A percentile compares a stretch with the other conserved stretches of the same genome.
Conservation (phyloP, 1,140 invertebrate genomes). For the Pygmarrhopalites habei region DNA sequence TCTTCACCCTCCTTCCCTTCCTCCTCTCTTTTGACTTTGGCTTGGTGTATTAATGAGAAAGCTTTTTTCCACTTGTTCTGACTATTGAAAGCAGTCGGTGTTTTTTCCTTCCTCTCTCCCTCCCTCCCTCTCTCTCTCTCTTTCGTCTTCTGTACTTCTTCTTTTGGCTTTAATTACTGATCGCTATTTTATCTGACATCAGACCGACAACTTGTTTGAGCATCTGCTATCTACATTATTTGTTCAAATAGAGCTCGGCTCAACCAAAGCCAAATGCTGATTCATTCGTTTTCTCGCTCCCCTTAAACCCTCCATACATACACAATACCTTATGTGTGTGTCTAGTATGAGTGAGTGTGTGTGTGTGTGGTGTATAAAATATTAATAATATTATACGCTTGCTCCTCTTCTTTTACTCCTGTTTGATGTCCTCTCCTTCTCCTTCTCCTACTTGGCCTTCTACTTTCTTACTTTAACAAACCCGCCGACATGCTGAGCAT, state of each 20-base stretch:
- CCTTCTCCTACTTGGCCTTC: slow-evolving; percentile 17
- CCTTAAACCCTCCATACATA: too few species aligned
- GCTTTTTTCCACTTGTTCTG: slow-evolving; percentile 7
- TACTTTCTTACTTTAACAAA: slow-evolving; percentile 14
- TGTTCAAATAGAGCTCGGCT: slow-evolving; percentile 26
- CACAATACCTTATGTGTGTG: neutral
- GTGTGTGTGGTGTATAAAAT: neutral
- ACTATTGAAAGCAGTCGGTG: slow-evolving; percentile 10
- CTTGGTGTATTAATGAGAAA: slow-evolving; percentile 12
- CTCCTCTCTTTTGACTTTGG: too few species aligned
- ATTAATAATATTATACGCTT: too few species aligned
- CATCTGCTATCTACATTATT: slow-evolving; percentile 32
- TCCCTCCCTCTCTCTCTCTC: neutral
- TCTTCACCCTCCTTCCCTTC: too few species aligned
- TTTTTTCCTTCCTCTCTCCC: neutral
- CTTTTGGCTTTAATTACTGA: slow-evolving; percentile 26
- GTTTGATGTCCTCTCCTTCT: slow-evolving; percentile 15
- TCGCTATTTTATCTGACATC: slow-evolving; percentile 28
- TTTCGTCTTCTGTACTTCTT: neutral
- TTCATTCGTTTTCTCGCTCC: slow-evolving; percentile 17
- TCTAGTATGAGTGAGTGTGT: neutral
- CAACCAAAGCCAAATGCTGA: slow-evolving; percentile 22
- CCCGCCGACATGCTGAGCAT: slow-evolving; percentile 34
- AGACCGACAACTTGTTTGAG: slow-evolving; percentile 31
- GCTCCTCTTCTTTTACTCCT: slow-evolving; percentile 6